phyloP scores from a whole-genome alignment of 2,888 invertebrate species.

The Calephelis perditalis region DNA sequence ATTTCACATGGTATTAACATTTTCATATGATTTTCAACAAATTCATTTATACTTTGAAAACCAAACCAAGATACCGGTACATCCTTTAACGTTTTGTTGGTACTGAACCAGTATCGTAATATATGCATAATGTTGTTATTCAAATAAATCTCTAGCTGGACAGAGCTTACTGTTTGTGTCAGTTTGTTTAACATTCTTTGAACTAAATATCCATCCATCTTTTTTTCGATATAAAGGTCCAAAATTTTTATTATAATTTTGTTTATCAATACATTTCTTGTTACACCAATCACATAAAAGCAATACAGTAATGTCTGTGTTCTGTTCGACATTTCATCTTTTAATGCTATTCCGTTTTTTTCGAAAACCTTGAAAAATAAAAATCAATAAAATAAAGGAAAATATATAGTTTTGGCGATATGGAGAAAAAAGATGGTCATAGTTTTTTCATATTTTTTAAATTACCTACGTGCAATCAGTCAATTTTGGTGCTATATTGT shows the following conservation, averaged over 20 bases:
- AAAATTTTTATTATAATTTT: constrained; percentile 74
- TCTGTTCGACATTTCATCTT: constrained; percentile 79
- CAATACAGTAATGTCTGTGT: constrained; percentile 78
- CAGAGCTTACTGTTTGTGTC: constrained; percentile 39
- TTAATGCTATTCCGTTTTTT: constrained; percentile 54
- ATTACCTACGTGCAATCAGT: too few relatives aligned
- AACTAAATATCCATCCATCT: constrained; percentile 56
- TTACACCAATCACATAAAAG: constrained; percentile 70
- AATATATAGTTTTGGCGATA: too few relatives aligned
- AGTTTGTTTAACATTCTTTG: constrained; percentile 63
- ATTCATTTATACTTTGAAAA: constrained; percentile 45
- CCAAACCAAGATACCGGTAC: constrained; percentile 64
- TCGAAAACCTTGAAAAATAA: constrained; percentile 53
- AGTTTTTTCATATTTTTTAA: too few relatives aligned
- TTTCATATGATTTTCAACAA: constrained; percentile 62
- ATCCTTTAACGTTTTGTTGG: constrained; percentile 47
- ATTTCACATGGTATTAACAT: constrained; percentile 66
- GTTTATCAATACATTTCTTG: constrained; percentile 69
- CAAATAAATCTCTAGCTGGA: constrained; percentile 48
- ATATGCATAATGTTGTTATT: constrained; percentile 66
- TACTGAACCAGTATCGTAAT: constrained; percentile 67
- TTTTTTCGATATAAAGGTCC: constrained; percentile 70
- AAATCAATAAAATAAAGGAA: background rate
- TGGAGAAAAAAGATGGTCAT: too few relatives aligned
- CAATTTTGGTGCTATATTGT: too few relatives aligned